A percentile compares a stretch with the other conserved stretches of the same genome.
These are phyloP conservation scores for Calyptomena viridis DNA, from an alignment of 2,113 vertebrate species.

Conservation along the genomic window DNA sequence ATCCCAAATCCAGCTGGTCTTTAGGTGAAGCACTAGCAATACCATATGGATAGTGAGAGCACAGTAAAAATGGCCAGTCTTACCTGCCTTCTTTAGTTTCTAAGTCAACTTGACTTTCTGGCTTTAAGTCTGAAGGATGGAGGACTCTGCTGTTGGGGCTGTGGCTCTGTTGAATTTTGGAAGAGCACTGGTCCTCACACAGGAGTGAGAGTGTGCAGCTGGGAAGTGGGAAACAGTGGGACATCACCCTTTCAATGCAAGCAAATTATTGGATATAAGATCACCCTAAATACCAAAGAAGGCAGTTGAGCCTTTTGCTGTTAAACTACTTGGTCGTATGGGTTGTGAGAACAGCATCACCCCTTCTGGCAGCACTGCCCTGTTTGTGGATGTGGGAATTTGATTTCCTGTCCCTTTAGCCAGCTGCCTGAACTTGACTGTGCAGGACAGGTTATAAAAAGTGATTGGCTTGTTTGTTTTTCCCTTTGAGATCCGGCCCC, in stretches of 20 bases:
- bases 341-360: background rate
- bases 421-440: background rate
- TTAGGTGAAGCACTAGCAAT: background rate
- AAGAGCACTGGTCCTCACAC: background rate
- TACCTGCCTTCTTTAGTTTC: background rate
- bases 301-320: background rate
- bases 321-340: fast-evolving
- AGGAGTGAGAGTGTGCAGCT: background rate
- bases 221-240: background rate
- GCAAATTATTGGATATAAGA: background rate
- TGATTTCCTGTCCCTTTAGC: background rate
- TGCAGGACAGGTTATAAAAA: background rate
- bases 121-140: background rate
- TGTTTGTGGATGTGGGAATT: background rate
- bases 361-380: background rate
- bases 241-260: background rate
- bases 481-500: background rate
- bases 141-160: background rate
- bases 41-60: background rate
- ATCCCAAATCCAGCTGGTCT: background rate
- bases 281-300: background rate
- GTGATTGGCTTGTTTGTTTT: background rate
- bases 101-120: background rate
- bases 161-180: background rate
- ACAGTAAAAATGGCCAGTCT: background rate